Conservation (phyloP, 37 sponge, comb jelly and placozoan species). For the Mnemiopsis leidyi region DNA sequence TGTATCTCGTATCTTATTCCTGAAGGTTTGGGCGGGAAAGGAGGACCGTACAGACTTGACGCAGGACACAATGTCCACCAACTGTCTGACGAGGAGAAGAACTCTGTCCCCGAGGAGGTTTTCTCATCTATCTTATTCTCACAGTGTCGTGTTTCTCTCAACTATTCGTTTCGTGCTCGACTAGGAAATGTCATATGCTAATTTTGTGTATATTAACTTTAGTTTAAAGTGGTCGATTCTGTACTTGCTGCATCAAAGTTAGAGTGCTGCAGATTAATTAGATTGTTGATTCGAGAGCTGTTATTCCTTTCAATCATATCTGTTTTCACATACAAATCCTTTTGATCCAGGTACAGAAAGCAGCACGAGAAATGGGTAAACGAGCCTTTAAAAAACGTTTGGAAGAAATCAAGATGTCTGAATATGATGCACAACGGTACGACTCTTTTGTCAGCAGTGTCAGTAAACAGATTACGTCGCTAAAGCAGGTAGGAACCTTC, state of each 20-base stretch:
- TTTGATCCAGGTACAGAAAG: conserved; percentile 74
- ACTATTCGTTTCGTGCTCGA: too few relatives aligned
- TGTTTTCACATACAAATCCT: too few relatives aligned
- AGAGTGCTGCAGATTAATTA: too few relatives aligned
- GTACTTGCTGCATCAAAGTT: too few relatives aligned
- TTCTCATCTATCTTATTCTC: background rate
- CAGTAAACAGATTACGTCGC: conserved; percentile 70
- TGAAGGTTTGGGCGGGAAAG: conserved; percentile 87
- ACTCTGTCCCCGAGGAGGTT: conserved; percentile 84
- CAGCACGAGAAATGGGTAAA: conserved; percentile 86
- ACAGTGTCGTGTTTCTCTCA: too few relatives aligned
- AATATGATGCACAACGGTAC: conserved; percentile 82
- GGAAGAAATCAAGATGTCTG: conserved; percentile 85
- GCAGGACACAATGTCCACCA: conserved; percentile 90
- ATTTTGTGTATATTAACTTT: too few relatives aligned
- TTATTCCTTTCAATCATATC: too few relatives aligned
- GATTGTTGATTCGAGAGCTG: too few relatives aligned
- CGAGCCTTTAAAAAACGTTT: conserved; percentile 80
- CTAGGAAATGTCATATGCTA: too few relatives aligned
- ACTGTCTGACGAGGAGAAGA: conserved; percentile 84
- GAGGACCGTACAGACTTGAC: conserved; percentile 91
- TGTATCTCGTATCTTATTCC: too few relatives aligned
- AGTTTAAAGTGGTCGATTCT: too few relatives aligned
- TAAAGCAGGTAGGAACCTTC: conserved; percentile 67
- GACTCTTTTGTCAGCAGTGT: conserved; percentile 69